Conservation (phyloP, 2,888 invertebrate species). For the Agelastica alni region DNA sequence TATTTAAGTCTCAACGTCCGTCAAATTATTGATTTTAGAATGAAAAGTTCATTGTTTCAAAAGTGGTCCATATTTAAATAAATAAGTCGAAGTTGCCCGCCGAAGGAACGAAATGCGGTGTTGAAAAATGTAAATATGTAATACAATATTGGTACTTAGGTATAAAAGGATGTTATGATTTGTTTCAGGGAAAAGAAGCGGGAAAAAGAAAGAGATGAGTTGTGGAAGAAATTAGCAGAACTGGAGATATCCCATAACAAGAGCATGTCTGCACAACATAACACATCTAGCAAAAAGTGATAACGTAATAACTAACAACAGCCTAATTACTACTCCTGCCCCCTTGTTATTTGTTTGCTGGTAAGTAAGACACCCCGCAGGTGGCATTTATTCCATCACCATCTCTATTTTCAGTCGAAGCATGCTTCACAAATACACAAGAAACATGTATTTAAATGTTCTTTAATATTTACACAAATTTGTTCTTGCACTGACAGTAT, state of each 20-base stretch:
- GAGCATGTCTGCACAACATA: conserved; percentile 46
- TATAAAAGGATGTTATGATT: too few species aligned
- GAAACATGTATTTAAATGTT: conserved; percentile 21
- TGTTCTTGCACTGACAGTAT: conserved; percentile 18
- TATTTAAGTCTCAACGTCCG: too few species aligned
- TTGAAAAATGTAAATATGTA: too few species aligned
- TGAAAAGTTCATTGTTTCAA: too few species aligned
- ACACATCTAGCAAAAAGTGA: conserved; percentile 55
- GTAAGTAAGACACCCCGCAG: conserved; percentile 37
- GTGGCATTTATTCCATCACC: conserved; percentile 16
- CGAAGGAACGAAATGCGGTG: too few species aligned
- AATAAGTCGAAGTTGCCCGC: too few species aligned
- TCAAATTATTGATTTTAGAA: too few species aligned
- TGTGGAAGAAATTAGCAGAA: conserved; percentile 95
- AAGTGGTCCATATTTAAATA: too few species aligned
- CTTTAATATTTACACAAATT: conserved; percentile 25
- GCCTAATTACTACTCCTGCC: conserved; percentile 45
- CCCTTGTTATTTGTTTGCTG: conserved; percentile 43
- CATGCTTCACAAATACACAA: conserved; percentile 43
- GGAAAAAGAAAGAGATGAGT: conserved; percentile 95
- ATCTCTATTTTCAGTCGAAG: conserved; percentile 25
- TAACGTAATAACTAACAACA: conserved; percentile 44
- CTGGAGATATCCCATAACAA: conserved; percentile 76
- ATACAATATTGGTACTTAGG: too few species aligned
- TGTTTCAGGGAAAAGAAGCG: conserved; percentile 85